phyloP scores from a whole-genome alignment of 2,113 vertebrate species.

The Raphicerus campestris region DNA sequence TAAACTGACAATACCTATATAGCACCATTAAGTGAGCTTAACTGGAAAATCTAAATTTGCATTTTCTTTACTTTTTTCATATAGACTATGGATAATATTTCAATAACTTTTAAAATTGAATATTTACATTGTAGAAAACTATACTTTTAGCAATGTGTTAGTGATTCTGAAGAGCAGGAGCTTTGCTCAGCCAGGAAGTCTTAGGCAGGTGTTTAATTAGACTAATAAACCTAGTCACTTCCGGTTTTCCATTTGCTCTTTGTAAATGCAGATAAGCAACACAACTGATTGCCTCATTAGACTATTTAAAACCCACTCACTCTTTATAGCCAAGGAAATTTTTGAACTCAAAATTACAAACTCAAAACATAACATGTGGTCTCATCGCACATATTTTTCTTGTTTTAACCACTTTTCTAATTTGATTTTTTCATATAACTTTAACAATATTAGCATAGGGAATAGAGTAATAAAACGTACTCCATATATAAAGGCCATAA shows the following conservation, averaged over 20 bases:
- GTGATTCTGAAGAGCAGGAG: neutral
- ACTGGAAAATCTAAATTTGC: neutral
- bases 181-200: slow-evolving; percentile 37
- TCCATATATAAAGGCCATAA: neutral
- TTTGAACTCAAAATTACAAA: slow-evolving; percentile 15
- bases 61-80: neutral
- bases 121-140: neutral
- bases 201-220: slow-evolving; percentile 68
- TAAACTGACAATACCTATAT: neutral
- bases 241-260: slow-evolving; percentile 48
- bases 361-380: neutral
- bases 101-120: slow-evolving; percentile 1
- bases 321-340: slow-evolving; percentile 27
- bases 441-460: neutral
- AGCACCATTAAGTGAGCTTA: neutral
- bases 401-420: neutral
- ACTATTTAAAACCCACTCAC: slow-evolving; percentile 47
- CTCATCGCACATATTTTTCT: neutral
- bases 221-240: slow-evolving; percentile 59
- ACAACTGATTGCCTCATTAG: slow-evolving; percentile 60
- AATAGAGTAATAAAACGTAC: neutral
- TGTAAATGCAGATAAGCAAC: slow-evolving; percentile 49
- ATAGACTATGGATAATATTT: neutral
- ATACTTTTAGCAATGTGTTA: neutral
- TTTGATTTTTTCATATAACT: neutral